Evolutionary conservation across 2,113 vertebrate species (phyloP).

Genomic region (Muntiacus muntjak): DNA sequence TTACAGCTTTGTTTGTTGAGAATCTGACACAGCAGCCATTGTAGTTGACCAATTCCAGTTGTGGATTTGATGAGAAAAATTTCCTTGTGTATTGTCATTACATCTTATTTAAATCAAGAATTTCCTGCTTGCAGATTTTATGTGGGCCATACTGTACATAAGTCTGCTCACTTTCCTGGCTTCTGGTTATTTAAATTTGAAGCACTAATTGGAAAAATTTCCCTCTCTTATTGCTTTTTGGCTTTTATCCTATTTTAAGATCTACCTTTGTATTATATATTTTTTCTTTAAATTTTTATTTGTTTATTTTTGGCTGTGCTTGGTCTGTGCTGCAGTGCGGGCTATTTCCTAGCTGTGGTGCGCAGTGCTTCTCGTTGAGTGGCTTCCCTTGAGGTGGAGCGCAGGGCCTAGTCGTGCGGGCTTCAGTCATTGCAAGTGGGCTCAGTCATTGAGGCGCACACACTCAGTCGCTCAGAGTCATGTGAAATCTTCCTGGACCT

Average conservation of each 20-base stretch:
- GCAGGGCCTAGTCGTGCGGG: fast-evolving
- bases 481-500: not conserved
- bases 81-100: not conserved
- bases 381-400: not conserved
- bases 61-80: not conserved
- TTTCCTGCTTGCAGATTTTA: not conserved
- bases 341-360: not conserved
- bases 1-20: not conserved
- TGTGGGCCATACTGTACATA: not conserved
- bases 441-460: not conserved
- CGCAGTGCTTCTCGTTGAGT: not conserved
- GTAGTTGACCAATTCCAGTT: not conserved
- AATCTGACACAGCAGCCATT: not conserved
- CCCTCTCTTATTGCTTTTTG: not conserved
- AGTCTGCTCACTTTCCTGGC: not conserved
- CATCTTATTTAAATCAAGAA: conserved; percentile 3
- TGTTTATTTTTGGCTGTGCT: not conserved
- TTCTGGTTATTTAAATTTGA: not conserved
- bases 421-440: not conserved
- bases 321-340: not conserved
- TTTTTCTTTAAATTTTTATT: not conserved
- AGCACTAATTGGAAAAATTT: not conserved
- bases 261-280: not conserved
- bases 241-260: not conserved
- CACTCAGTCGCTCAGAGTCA: not conserved